phyloP scores from a whole-genome alignment of 2,888 invertebrate genomes.

The Drosophila eohydei region DNA sequence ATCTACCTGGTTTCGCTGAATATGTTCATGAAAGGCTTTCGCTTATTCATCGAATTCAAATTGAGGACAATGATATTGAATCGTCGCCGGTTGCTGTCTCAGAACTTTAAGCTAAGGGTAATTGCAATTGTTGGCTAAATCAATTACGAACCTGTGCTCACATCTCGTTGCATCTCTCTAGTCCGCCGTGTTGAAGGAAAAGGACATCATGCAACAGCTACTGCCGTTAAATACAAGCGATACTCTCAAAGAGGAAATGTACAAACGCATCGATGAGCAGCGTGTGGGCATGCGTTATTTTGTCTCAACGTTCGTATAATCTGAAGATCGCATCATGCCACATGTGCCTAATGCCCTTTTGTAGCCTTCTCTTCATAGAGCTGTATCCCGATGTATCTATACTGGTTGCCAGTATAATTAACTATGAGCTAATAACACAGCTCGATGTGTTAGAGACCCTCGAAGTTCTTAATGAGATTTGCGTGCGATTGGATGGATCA shows the following conservation, averaged over 20 bases:
- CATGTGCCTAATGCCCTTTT: neutral
- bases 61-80: conserved; percentile 29
- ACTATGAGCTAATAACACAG: conserved; percentile 93
- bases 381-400: conserved; percentile 95
- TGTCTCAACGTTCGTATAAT: conserved; percentile 19
- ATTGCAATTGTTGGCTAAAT: neutral
- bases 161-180: neutral
- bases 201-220: conserved; percentile 93
- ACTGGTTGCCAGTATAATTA: conserved; percentile 95
- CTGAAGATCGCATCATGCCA: neutral
- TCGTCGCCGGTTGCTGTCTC: conserved; percentile 37
- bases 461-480: conserved; percentile 94
- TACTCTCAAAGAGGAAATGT: conserved; percentile 86
- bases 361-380: conserved; percentile 93
- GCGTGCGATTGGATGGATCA: conserved; percentile 94
- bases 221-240: conserved; percentile 92
- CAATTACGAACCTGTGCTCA: too few relatives aligned
- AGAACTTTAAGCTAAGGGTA: conserved; percentile 37
- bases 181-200: conserved; percentile 87
- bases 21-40: conserved; percentile 8
- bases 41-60: conserved; percentile 18
- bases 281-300: neutral
- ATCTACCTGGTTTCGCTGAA: conserved; percentile 25
- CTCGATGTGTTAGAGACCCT: conserved; percentile 92
- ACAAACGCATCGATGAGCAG: conserved; percentile 84